phyloP scores from a whole-genome alignment of 2,888 invertebrate species.

The Mythimna lalbum region DNA sequence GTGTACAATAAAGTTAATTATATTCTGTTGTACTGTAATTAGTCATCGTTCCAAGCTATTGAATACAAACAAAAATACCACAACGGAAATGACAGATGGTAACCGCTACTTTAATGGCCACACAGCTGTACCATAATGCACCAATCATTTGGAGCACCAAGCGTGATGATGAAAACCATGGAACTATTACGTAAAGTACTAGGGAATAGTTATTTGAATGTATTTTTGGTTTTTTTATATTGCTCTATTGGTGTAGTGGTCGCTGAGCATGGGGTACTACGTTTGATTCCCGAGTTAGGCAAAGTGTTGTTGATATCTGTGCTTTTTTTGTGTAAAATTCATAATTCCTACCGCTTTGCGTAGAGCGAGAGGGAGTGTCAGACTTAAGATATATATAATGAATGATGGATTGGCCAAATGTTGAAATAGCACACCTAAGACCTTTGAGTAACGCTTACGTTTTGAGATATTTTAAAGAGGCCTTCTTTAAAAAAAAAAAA shows the following conservation, averaged over 20 bases:
- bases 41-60: not conserved
- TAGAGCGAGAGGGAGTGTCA: no score
- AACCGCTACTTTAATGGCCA: slow-evolving; percentile 28
- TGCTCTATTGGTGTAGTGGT: not conserved
- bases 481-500: no score
- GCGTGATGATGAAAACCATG: slow-evolving; percentile 56
- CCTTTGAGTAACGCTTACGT: no score
- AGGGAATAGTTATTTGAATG: slow-evolving; percentile 1
- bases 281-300: not conserved
- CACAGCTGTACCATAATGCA: slow-evolving; percentile 43
- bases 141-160: slow-evolving; percentile 55
- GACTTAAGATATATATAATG: no score
- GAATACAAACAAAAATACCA: not conserved
- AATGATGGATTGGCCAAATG: no score
- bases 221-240: slow-evolving; percentile 7
- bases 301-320: not conserved
- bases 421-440: no score
- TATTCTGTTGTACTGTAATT: no score
- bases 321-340: no score
- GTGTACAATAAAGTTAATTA: no score
- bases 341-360: no score
- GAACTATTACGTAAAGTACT: slow-evolving; percentile 13
- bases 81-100: slow-evolving; percentile 15
- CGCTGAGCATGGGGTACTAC: not conserved
- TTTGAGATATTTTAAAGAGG: no score